A percentile compares a stretch with the other conserved stretches of the same genome.
phyloP scores from a whole-genome alignment of 2,113 vertebrate species.

The Brachyhypopomus occidentalis region DNA sequence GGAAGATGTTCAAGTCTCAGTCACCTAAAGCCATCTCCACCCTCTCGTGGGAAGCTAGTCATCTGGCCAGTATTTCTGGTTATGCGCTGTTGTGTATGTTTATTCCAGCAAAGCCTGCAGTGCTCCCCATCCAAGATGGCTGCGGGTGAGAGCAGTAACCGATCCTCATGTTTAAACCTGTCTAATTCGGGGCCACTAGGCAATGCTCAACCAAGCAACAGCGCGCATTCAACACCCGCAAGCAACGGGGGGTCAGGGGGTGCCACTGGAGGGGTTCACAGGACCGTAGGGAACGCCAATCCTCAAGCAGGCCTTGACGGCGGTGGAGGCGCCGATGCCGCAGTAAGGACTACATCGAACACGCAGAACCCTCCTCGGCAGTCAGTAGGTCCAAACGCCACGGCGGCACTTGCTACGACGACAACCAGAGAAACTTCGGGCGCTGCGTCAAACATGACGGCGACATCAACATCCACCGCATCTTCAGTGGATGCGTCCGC shows the following conservation, averaged over 20 bases:
- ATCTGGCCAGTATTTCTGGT: constrained; percentile 53
- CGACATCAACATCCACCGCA: constrained; percentile 47
- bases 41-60: constrained; percentile 37
- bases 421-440: constrained; percentile 45
- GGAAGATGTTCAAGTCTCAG: constrained; percentile 22
- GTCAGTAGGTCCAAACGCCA: constrained; percentile 54
- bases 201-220: constrained; percentile 60
- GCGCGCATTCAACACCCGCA: constrained; percentile 59
- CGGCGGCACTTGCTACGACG: constrained; percentile 35
- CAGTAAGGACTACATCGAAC: constrained; percentile 37
- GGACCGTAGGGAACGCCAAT: constrained; percentile 56
- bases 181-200: constrained; percentile 61
- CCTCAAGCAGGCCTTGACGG: constrained; percentile 48
- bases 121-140: constrained; percentile 78
- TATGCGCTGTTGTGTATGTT: constrained; percentile 65
- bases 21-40: constrained; percentile 17
- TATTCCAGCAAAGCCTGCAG: constrained; percentile 59
- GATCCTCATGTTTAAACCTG: constrained; percentile 61
- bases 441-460: constrained; percentile 57
- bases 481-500: constrained; percentile 55
- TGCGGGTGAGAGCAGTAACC: constrained; percentile 75
- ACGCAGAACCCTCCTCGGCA: constrained; percentile 56
- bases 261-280: constrained; percentile 40
- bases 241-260: constrained; percentile 62
- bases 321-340: not conserved